phyloP scores from a whole-genome alignment of 2,797 vertebrate genomes.

The Okamejei kenojei region DNA sequence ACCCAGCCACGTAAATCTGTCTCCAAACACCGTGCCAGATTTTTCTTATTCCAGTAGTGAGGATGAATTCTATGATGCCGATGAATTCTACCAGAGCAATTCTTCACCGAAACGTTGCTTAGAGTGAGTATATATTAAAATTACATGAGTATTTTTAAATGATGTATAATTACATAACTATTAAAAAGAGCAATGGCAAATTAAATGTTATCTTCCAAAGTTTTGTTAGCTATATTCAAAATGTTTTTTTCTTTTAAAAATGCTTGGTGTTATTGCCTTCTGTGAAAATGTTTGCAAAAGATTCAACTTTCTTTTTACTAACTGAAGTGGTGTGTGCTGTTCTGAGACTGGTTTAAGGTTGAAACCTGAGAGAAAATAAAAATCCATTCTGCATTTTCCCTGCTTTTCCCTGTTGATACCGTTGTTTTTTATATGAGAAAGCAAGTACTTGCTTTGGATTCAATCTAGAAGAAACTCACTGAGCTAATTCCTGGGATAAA shows the following conservation, averaged over 20 bases:
- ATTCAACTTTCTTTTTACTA: background rate
- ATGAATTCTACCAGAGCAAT: slow-evolving; percentile 90
- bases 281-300: background rate
- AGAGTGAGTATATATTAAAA: slow-evolving; percentile 75
- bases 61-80: slow-evolving; percentile 97
- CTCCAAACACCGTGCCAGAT: slow-evolving; percentile 88
- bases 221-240: background rate
- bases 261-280: slow-evolving; percentile 25
- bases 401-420: no score
- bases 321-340: background rate
- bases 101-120: slow-evolving; percentile 86
- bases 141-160: background rate
- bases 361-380: background rate
- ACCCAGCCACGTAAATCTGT: slow-evolving; percentile 85
- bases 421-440: no score
- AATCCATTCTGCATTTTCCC: background rate
- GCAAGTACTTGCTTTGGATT: no score
- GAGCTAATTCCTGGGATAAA: no score
- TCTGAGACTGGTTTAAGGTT: slow-evolving; percentile 13
- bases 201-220: background rate
- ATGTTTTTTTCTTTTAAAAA: slow-evolving; percentile 31
- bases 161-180: no score
- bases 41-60: slow-evolving; percentile 99
- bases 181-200: background rate
- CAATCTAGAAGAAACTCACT: no score